These are phyloP conservation scores for Girardia tigrina DNA, from an alignment of 2,888 invertebrate species.

Conservation along the genomic window DNA sequence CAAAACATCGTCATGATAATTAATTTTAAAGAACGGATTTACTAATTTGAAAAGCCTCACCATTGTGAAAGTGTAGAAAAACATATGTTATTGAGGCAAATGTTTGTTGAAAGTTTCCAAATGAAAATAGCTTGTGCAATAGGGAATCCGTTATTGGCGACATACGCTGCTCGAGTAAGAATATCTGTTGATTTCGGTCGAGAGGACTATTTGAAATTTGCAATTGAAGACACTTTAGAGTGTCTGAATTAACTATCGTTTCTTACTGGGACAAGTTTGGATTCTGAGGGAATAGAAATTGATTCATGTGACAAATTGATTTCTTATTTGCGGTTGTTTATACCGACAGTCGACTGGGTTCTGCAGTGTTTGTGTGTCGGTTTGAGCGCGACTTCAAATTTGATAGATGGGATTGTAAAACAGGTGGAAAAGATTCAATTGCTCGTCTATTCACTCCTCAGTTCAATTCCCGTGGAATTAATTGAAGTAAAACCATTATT, in stretches of 20 bases:
- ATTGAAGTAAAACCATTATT: too few relatives aligned
- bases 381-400: neutral
- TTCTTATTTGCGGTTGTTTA: constrained; percentile 67
- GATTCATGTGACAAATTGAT: constrained; percentile 59
- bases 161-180: constrained; percentile 62
- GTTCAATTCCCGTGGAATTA: constrained; percentile 9
- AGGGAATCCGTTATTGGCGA: constrained; percentile 78
- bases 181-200: neutral
- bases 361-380: constrained; percentile 63
- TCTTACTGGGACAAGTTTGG: neutral
- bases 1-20: neutral
- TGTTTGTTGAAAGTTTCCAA: too few relatives aligned
- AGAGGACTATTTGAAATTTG: neutral
- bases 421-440: neutral
- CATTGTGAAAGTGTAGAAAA: too few relatives aligned
- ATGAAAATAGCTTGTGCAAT: constrained; percentile 76
- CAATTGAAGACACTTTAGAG: constrained; percentile 16
- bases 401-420: neutral
- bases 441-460: neutral
- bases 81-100: too few relatives aligned
- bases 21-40: neutral
- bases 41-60: neutral
- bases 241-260: neutral
- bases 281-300: neutral
- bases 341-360: constrained; percentile 81